Percentiles rank a stretch among this genome's conserved stretches.
Conservation (phyloP, 2,113 vertebrate genomes). For the Hypanus sabinus region DNA sequence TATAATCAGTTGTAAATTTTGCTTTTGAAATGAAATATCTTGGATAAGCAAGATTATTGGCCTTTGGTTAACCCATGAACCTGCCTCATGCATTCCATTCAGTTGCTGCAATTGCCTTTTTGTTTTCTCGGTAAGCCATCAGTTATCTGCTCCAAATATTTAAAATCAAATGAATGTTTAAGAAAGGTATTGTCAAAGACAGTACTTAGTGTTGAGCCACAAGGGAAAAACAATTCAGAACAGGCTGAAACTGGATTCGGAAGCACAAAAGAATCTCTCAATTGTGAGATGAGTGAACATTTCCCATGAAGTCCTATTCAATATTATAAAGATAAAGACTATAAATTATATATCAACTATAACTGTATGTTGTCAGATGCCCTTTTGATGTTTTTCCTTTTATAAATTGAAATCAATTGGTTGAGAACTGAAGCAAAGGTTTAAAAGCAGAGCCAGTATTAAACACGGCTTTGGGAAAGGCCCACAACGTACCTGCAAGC, state of each 20-base stretch:
- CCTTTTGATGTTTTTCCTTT: neutral
- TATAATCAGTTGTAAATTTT: neutral
- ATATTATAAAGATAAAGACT: neutral
- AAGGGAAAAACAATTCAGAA: neutral
- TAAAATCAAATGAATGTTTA: neutral
- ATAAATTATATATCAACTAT: neutral
- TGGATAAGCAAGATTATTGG: neutral
- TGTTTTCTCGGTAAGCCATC: neutral
- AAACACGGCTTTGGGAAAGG: neutral
- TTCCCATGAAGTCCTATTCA: neutral
- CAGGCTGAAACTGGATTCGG: constrained; percentile 1
- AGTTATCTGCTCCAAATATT: neutral
- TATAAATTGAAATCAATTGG: neutral
- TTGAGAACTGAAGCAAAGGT: neutral
- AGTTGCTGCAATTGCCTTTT: neutral
- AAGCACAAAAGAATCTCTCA: neutral
- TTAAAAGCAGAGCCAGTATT: neutral
- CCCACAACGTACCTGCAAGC: neutral
- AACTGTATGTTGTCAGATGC: neutral
- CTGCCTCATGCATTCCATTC: neutral
- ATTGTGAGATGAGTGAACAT: neutral
- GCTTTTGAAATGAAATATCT: neutral
- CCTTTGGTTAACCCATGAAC: neutral
- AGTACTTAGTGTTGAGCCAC: neutral
- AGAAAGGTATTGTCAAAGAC: neutral